These are phyloP conservation scores for Atherinomorus stipes DNA, from an alignment of 2,113 vertebrate genomes.

Conservation along the genomic window DNA sequence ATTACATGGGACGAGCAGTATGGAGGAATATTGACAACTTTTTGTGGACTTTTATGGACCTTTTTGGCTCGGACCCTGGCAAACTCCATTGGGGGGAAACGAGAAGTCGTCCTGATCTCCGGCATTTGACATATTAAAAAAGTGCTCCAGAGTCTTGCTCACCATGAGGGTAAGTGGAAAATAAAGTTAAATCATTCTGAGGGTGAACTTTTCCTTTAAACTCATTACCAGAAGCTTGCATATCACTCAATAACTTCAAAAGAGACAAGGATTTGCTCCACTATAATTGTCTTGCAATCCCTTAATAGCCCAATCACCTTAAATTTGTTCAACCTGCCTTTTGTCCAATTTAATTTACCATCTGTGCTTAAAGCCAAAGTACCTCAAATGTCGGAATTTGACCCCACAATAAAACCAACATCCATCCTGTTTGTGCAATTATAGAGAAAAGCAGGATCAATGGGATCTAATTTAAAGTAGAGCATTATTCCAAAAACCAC, in stretches of 20 bases:
- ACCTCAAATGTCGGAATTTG: slow-evolving; percentile 65
- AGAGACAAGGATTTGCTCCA: slow-evolving; percentile 2
- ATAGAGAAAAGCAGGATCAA: slow-evolving; percentile 72
- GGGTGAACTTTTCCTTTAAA: too few relatives aligned
- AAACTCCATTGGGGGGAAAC: too few relatives aligned
- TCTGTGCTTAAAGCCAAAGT: slow-evolving; percentile 51
- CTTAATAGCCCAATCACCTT: slow-evolving; percentile 46
- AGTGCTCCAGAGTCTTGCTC: too few relatives aligned
- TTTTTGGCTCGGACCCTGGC: too few relatives aligned
- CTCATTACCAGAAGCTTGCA: background rate
- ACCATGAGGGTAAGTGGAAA: too few relatives aligned
- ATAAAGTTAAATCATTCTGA: too few relatives aligned
- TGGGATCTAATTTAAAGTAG: slow-evolving; percentile 76
- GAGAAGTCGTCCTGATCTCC: too few relatives aligned
- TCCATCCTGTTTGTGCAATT: slow-evolving; percentile 70
- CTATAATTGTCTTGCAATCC: background rate
- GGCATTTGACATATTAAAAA: too few relatives aligned
- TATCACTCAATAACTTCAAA: background rate
- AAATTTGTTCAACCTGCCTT: slow-evolving; percentile 43
- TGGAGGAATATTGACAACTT: too few relatives aligned
- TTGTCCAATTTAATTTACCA: slow-evolving; percentile 62
- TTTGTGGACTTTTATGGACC: too few relatives aligned
- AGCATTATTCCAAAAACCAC: slow-evolving; percentile 75
- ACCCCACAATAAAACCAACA: slow-evolving; percentile 66
- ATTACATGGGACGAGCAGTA: too few relatives aligned